Evolutionary conservation across 2,888 invertebrate genomes (phyloP).

Genomic region (Cepaea hortensis): DNA sequence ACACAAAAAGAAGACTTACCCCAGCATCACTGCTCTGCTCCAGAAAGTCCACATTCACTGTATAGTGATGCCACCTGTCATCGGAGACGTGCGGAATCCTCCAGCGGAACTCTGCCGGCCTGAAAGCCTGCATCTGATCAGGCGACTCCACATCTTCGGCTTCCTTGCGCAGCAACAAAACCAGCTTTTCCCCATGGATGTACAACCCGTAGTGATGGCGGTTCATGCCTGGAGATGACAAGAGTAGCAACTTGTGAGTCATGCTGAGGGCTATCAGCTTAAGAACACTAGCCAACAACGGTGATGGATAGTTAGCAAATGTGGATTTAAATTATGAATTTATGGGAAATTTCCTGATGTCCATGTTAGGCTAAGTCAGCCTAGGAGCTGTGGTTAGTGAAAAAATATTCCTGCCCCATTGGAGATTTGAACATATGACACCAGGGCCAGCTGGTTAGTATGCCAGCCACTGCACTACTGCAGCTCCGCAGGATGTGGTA

Average conservation of each 20-base stretch:
- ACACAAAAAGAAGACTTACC: slow-evolving; percentile 19
- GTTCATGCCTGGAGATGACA: slow-evolving; percentile 88
- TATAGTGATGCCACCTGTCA: slow-evolving; percentile 99
- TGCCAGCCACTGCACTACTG: too few species aligned
- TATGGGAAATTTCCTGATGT: too few species aligned
- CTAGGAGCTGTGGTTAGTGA: too few species aligned
- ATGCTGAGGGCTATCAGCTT: too few species aligned
- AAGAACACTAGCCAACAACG: too few species aligned
- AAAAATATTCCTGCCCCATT: too few species aligned
- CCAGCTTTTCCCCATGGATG: slow-evolving; percentile 96
- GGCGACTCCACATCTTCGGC: slow-evolving; percentile 84
- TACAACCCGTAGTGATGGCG: slow-evolving; percentile 98
- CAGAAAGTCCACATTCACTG: slow-evolving; percentile 89
- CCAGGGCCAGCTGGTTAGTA: too few species aligned
- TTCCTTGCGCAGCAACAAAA: slow-evolving; percentile 91
- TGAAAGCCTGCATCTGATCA: slow-evolving; percentile 77
- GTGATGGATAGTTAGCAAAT: background rate
- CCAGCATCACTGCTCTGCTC: slow-evolving; percentile 43
- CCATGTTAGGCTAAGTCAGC: too few species aligned
- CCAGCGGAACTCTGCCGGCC: slow-evolving; percentile 99
- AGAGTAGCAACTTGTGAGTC: background rate
- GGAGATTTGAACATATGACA: too few species aligned
- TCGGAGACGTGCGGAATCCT: slow-evolving; percentile 94
- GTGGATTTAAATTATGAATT: too few species aligned
- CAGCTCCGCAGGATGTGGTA: too few species aligned